Percentiles rank a stretch among this genome's conserved stretches.
phyloP scores from a whole-genome alignment of 1,140 invertebrate species.

The Periplaneta americana region DNA sequence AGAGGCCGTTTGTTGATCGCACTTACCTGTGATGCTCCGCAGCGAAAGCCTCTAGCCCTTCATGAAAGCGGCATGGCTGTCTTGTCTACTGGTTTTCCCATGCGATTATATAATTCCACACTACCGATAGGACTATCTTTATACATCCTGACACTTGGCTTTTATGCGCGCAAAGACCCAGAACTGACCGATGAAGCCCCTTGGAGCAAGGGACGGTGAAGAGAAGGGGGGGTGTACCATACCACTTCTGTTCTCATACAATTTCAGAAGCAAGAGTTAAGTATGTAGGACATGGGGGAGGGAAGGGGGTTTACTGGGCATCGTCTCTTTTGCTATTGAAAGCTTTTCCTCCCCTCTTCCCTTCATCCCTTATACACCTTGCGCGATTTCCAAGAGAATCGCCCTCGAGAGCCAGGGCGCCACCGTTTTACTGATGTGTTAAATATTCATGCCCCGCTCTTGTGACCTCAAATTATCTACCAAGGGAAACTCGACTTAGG shows the following conservation, averaged over 20 bases:
- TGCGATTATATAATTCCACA: neutral
- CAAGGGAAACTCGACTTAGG: neutral
- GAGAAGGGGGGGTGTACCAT: neutral
- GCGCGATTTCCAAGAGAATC: too few relatives aligned
- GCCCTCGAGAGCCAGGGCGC: neutral
- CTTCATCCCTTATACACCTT: neutral
- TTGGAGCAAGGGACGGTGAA: neutral
- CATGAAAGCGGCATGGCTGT: too few relatives aligned
- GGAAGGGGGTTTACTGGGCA: neutral
- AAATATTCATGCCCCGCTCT: slow-evolving; percentile 8
- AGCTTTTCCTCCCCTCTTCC: neutral
- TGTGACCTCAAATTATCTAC: slow-evolving; percentile 11
- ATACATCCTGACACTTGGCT: neutral
- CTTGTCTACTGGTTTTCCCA: neutral
- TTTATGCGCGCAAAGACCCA: neutral
- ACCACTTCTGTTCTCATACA: neutral
- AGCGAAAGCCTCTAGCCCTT: too few relatives aligned
- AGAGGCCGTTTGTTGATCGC: too few relatives aligned
- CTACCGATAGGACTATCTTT: neutral
- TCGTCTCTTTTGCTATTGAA: neutral
- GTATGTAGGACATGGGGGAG: neutral
- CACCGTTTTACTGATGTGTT: slow-evolving; percentile 6
- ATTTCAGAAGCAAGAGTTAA: neutral
- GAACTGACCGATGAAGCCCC: neutral
- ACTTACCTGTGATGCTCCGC: too few relatives aligned